Conservation (phyloP, 2,797 vertebrate genomes). For the Chiloscyllium punctatum region DNA sequence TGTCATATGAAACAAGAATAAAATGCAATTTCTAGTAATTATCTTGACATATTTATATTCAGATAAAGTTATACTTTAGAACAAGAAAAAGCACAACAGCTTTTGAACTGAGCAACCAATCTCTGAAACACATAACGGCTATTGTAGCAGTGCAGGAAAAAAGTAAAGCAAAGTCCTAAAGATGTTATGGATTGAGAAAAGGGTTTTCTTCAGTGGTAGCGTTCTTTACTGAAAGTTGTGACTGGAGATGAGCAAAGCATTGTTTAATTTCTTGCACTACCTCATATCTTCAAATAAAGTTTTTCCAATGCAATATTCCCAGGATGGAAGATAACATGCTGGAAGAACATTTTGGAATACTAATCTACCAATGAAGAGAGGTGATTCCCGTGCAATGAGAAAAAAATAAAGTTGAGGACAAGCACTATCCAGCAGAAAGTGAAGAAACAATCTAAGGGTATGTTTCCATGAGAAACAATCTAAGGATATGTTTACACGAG, state of each 20-base stretch:
- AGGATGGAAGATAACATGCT: background rate
- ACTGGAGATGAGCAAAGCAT: background rate
- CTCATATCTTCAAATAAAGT: background rate
- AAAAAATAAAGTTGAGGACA: background rate
- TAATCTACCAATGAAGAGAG: background rate
- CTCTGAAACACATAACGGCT: background rate
- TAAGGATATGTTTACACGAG: background rate
- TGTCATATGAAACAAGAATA: background rate
- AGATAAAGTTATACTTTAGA: background rate
- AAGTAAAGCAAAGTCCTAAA: constrained; percentile 15
- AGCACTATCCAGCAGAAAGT: background rate
- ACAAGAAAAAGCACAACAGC: background rate
- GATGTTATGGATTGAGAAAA: background rate
- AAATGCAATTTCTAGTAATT: background rate
- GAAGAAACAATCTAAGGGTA: background rate
- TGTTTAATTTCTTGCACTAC: background rate
- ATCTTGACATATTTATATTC: background rate
- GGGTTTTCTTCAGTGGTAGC: background rate
- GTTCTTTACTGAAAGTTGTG: background rate
- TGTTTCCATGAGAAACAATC: background rate
- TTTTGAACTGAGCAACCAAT: constrained; percentile 9
- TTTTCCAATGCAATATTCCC: background rate
- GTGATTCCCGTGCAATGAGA: background rate
- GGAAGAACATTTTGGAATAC: background rate
- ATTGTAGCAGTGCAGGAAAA: background rate